Evolutionary conservation across 53 echinoderm and acorn worm genomes (phyloP).

Genomic region (Stichopus horrens): DNA sequence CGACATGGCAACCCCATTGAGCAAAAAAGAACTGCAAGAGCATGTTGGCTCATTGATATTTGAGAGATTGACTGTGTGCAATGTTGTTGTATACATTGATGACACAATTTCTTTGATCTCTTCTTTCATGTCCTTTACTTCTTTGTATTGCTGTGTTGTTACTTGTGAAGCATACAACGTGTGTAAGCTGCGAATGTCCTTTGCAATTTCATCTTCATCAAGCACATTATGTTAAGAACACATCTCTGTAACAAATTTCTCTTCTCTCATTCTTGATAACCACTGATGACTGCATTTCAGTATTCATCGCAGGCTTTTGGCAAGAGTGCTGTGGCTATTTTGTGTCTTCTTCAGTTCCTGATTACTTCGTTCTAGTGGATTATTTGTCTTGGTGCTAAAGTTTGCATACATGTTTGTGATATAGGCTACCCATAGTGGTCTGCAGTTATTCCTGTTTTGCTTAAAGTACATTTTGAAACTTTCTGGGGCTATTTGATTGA

Average conservation of each 20-base stretch:
- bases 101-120: background rate
- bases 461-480: conserved; percentile 3
- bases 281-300: conserved; percentile 5
- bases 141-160: background rate
- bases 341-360: conserved; percentile 13
- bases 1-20: conserved; percentile 22
- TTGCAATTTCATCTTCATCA: background rate
- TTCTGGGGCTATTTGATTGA: conserved; percentile 2
- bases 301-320: background rate
- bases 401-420: background rate
- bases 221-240: conserved; percentile 1
- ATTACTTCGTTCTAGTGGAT: background rate
- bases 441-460: conserved; percentile 27
- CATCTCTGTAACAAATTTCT: background rate
- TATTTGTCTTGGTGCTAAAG: conserved; percentile 14
- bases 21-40: background rate
- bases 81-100: background rate
- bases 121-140: background rate
- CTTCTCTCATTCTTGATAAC: background rate
- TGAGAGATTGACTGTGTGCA: background rate
- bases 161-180: conserved; percentile 5
- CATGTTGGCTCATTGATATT: background rate
- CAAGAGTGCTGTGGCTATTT: conserved; percentile 21
- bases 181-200: background rate
- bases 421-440: conserved; percentile 17